Evolutionary conservation across 2,888 invertebrate species (phyloP).

Genomic region (Lasioglossum marginatum): DNA sequence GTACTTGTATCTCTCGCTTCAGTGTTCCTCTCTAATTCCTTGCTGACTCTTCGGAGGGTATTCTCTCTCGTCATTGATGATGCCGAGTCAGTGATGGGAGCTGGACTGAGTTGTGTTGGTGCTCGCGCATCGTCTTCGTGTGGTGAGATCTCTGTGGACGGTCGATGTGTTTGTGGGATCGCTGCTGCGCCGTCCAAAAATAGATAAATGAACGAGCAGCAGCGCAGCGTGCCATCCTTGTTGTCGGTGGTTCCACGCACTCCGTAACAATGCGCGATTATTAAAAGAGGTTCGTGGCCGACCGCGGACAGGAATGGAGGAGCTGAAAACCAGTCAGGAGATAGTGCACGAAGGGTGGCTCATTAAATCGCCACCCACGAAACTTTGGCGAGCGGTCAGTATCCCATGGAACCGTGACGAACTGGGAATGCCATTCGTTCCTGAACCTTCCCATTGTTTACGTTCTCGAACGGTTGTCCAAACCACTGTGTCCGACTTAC

Average conservation of each 20-base stretch:
- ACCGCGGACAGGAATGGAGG: slow-evolving; percentile 75
- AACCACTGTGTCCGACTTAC: neutral
- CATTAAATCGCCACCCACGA: slow-evolving; percentile 97
- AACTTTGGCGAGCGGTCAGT: slow-evolving; percentile 97
- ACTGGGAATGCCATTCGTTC: neutral
- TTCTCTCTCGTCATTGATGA: slow-evolving; percentile 30
- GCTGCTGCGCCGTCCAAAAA: slow-evolving; percentile 73
- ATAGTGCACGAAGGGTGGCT: slow-evolving; percentile 97
- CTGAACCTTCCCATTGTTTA: slow-evolving; percentile 73
- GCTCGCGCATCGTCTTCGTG: slow-evolving; percentile 28
- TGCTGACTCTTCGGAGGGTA: slow-evolving; percentile 37
- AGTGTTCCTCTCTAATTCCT: slow-evolving; percentile 45
- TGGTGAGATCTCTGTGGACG: slow-evolving; percentile 38
- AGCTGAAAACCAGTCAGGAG: slow-evolving; percentile 87
- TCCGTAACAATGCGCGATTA: slow-evolving; percentile 63
- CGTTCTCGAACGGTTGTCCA: slow-evolving; percentile 37
- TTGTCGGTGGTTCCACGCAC: slow-evolving; percentile 67
- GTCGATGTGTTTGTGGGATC: slow-evolving; percentile 54
- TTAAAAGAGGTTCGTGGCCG: slow-evolving; percentile 46
- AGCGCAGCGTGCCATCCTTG: slow-evolving; percentile 65
- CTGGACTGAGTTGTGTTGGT: slow-evolving; percentile 40
- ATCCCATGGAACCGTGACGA: slow-evolving; percentile 62
- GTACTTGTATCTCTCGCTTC: slow-evolving; percentile 30
- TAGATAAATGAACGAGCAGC: slow-evolving; percentile 75
- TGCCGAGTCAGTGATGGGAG: slow-evolving; percentile 21